Evolutionary conservation across 2,888 invertebrate species (phyloP), one percentile per base, ranked within the genome.

Genomic region (Embidobia sp.): DNA sequence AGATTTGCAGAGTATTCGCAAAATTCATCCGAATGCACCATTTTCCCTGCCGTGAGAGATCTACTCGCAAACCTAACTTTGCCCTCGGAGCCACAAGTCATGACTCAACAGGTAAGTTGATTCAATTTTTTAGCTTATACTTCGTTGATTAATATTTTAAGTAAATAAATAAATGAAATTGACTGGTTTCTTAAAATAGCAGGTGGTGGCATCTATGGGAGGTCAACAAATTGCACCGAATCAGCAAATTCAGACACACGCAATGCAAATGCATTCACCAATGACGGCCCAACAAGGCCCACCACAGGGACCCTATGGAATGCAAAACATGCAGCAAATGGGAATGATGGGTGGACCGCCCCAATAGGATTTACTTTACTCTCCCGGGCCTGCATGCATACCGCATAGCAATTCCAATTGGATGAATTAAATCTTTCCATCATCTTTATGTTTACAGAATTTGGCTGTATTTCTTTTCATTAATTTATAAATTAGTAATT

Each of bases 11-110:
- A 96, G 85, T 95, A 94, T 87, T 81, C 80, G 0, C 92, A 90
- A 3, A 91, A 91, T 80, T 92, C 91, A 82, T 91, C 91, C 83
- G 97, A 98, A 86, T 98, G 98, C 89, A 96, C 97, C 10, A 92
- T 98, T 59, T 97, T 95, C 90, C 97, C 97, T 22, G 97, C 97
- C 13, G 94, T 98, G 46, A 92, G 97, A 78, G 97, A 98, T 90
- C 91, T 98, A 66, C 90, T 98, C 57, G 93, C 94, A 31, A 97
- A 96, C 91, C 92, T 98, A 83, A 93, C 94, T 37, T 90, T 97
- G 77, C 96, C 96, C 46, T 94, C 94, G 22, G 96, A 96, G 86
- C 93, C 93, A 63, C 93, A 94, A 76, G 93, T 92, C 22, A 91
- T 87, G 83, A 88, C 86, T 80, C 91, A 86, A 88, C 72, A 77